Evolutionary conservation across 1,140 invertebrate genomes (phyloP), one percentile per base, ranked within the genome.

Genomic region (Euura lappo): DNA sequence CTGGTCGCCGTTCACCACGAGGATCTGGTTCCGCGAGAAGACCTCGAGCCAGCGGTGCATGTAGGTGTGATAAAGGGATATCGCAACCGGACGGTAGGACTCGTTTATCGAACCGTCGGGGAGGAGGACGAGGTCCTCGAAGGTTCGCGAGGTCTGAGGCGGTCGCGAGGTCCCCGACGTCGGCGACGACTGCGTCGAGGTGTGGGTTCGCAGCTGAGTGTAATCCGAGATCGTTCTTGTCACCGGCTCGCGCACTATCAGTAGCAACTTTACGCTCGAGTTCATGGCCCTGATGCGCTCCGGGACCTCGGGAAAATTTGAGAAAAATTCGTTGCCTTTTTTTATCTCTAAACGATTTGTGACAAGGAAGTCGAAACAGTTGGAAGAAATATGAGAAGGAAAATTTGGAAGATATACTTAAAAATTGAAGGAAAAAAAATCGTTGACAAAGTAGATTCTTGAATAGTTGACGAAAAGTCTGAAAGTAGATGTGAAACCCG

Each of bases 181-280:
- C 70, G 88, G 83, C 2, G 89, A 86, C 0, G 90, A 86, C 43
- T 91, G 90, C 3, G 92, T 92, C 8, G 94, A 92, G 4, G 93
- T 92, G 80, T 94, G 93, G 73, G 92, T 94, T 64, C 93, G 89
- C 72, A 95, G 84, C 81, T 99, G 98, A 0, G 97, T 95, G 85
- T 98, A 99, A 88, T 99, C 98, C 2, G 97, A 99, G 80, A 99
- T 97, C 68, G 98, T 97, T 72, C 98, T 88, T 43, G 94, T 95
- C 66, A 99, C 97, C 0, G 98, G 98, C 84, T 99, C 97, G 0
- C 98, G 90, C 0, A 99, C 96, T 76, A 99, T 98, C 71, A 99
- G 89, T 65, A 99, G 90, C 45, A 99, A 88, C 81, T 97, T 97
- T 51, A 98, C 93, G 81, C 94, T 94, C 3, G 94, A 92, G 84